Conservation (phyloP, 2,797 vertebrate species). For the Spinus olivaceus region DNA sequence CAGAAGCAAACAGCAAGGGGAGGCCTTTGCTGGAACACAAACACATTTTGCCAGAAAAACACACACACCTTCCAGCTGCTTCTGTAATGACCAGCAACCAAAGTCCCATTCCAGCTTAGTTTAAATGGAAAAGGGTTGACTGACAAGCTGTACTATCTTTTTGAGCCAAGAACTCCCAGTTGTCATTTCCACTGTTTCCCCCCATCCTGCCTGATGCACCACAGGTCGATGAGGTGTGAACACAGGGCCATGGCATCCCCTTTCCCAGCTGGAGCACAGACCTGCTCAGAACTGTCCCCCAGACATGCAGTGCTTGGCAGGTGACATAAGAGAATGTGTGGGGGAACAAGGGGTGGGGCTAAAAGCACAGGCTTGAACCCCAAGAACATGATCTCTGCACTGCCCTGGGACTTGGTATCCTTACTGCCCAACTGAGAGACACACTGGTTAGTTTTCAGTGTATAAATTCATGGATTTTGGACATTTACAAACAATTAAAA, state of each 20-base stretch:
- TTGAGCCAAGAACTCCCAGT: not conserved
- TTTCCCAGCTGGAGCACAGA: not conserved
- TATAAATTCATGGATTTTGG: not conserved
- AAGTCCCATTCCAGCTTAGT: not conserved
- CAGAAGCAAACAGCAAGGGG: not conserved
- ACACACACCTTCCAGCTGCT: not conserved
- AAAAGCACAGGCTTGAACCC: rapidly evolving
- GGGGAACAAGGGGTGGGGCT: rapidly evolving
- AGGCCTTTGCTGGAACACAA: not conserved
- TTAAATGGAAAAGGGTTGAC: not conserved
- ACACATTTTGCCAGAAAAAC: not conserved
- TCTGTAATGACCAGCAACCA: not conserved
- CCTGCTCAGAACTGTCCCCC: not conserved
- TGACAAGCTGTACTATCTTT: not conserved
- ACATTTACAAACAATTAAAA: not conserved
- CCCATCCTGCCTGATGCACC: not conserved
- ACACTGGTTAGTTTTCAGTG: not conserved
- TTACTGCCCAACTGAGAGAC: rapidly evolving
- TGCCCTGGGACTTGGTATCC: rapidly evolving
- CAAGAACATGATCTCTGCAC: not conserved
- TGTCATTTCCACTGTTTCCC: not conserved
- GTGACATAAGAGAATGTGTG: rapidly evolving
- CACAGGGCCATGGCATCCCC: rapidly evolving
- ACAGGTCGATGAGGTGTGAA: rapidly evolving
- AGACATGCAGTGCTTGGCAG: not conserved